Evolutionary conservation across 2,888 invertebrate species (phyloP), one percentile per base, ranked within the genome.

Genomic region (Abscondita cerata): DNA sequence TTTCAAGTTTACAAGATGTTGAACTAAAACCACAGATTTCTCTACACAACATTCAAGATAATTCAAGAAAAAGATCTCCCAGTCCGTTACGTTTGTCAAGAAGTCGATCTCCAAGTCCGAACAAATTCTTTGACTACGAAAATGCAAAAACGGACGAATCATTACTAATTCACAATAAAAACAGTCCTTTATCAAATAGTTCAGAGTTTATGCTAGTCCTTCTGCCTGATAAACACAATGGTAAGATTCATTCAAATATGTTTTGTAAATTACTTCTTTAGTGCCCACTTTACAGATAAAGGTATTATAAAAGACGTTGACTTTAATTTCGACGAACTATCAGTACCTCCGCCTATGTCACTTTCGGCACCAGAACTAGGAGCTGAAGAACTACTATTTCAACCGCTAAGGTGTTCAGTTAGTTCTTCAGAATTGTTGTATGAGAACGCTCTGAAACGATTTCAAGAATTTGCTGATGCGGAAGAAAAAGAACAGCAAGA

Each of bases 371-470:
- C 93, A 0, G 93, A 93, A 76, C 80, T 93, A 60, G 88, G 89
- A 71, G 83, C 84, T 50, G 85, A 88, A 71, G 83, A 87, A 46
- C 83, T 86, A 50, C 81, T 83, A 38, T 81, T 86, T 47, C 82
- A 83, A 53, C 80, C 82, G 1, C 79, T 93, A 33, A 85, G 91
- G 20, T 85, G 88, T 69, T 90, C 92, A 0, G 90, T 91, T 19
- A 93, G 93, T 74, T 93, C 93, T 1, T 90, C 92, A 0, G 93
- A 93, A 76, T 82, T 94, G 3, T 83, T 94, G 0, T 92, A 92
- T 76, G 93, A 93, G 76, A 85, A 88, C 44, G 90, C 92, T 9
- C 91, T 93, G 90, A 90, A 89, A 6, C 83, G 93, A 36, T 90
- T 93, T 76, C 91, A 92, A 75, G 87, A 89, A 77, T 84, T 89